phyloP scores from a whole-genome alignment of 2,113 vertebrate genomes.

The mouse (Mus musculus) region GRCm39 chr9:75159501-75160000 shows the following conservation, averaged over 20 bases:
- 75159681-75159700: neutral
- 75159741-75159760: neutral
- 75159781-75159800: conserved; percentile 14
- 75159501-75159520: neutral
- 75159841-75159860: conserved; percentile 91
- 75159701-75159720: neutral
- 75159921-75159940: too few relatives aligned
- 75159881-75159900: conserved; percentile 94
- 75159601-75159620: neutral
- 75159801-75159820: conserved; percentile 93
- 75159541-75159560: neutral
- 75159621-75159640: neutral
- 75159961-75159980: neutral
- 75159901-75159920: conserved; percentile 92
- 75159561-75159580: neutral
- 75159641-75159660: neutral
- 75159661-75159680: neutral
- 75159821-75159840: conserved; percentile 94
- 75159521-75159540: neutral
- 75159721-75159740: neutral
- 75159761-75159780: neutral
- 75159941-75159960: neutral
- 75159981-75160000: neutral
- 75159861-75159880: conserved; percentile 91
- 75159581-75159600: neutral